These are phyloP conservation scores for Saturnia japonica DNA, from an alignment of 2,888 invertebrate genomes.

Conservation along the genomic window DNA sequence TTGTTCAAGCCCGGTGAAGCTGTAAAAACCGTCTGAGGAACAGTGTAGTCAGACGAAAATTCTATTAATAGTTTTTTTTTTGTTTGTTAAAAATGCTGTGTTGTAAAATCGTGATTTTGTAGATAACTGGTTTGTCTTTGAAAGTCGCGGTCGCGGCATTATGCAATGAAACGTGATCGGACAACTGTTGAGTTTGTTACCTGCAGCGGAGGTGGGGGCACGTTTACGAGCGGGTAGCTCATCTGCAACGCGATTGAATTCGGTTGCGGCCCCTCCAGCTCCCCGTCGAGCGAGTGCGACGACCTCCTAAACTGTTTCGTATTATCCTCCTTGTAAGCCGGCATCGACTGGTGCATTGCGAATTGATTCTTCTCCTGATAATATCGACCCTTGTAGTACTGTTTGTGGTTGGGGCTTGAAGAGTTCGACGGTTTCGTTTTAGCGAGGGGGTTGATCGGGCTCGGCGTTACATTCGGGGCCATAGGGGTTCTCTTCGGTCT, in stretches of 20 bases:
- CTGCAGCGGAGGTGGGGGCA: constrained; percentile 75
- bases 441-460: constrained; percentile 49
- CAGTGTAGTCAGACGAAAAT: no score
- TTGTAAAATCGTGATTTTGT: no score
- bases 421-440: constrained; percentile 48
- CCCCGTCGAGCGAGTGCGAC: constrained; percentile 69
- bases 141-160: no score
- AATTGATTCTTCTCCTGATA: constrained; percentile 38
- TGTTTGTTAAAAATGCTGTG: no score
- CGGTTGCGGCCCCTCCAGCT: constrained; percentile 70
- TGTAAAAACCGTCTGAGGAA: no score
- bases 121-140: no score
- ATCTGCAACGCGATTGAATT: constrained; percentile 85
- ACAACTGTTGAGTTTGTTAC: constrained; percentile 40
- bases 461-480: constrained; percentile 38
- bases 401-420: constrained; percentile 38
- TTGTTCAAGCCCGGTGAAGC: no score
- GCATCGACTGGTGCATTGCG: constrained; percentile 65
- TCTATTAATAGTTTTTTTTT: no score
- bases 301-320: constrained; percentile 54
- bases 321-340: constrained; percentile 50
- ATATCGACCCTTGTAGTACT: constrained; percentile 48
- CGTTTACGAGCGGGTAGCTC: constrained; percentile 84
- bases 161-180: background rate
- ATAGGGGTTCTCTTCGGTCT: constrained; percentile 54